Evolutionary conservation across 2,797 vertebrate genomes (phyloP).

Genomic region (Tangara arthus): DNA sequence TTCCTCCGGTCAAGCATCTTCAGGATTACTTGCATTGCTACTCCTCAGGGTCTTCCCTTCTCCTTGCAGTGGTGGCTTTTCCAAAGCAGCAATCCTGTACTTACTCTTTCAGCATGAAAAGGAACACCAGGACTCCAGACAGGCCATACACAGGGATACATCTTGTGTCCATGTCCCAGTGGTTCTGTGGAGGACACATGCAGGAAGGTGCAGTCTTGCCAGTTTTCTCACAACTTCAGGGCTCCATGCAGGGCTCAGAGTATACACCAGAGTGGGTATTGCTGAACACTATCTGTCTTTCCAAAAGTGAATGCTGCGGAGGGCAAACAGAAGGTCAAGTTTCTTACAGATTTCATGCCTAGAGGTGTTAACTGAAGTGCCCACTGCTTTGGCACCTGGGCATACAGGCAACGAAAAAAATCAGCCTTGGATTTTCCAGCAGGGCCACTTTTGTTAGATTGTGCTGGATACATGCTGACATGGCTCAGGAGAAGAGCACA

Average conservation of each 20-base stretch:
- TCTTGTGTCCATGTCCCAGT: fast-evolving
- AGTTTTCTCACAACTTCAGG: not conserved
- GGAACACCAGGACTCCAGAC: not conserved
- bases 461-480: not conserved
- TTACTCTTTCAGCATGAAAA: not conserved
- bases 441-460: not conserved
- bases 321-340: not conserved
- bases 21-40: not conserved
- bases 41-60: not conserved
- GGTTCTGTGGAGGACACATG: not conserved
- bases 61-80: not conserved
- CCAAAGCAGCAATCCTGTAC: not conserved
- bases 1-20: not conserved
- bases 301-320: not conserved
- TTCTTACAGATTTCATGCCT: not conserved
- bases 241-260: not conserved
- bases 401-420: not conserved
- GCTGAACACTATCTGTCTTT: not conserved
- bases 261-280: not conserved
- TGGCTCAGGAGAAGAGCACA: not conserved
- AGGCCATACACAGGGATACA: not conserved
- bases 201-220: not conserved
- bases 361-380: not conserved
- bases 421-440: not conserved
- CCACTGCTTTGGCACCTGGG: not conserved